Base-by-base conservation (phyloP, 2,888 invertebrate genomes). In the Platycnemis pennipes region DNA sequence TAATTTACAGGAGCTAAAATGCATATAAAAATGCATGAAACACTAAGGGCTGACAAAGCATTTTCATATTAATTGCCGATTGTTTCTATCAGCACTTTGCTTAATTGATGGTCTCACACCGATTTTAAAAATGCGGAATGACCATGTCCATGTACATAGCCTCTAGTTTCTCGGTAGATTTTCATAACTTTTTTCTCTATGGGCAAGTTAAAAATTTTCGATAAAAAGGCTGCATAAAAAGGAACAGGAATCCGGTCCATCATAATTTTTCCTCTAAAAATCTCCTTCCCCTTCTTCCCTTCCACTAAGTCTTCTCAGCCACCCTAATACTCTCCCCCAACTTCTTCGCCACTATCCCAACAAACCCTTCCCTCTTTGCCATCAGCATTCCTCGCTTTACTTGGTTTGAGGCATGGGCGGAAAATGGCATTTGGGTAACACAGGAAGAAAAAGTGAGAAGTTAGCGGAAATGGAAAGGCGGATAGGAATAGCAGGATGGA, bases 61-160 rank as follows among this genome's bases (percentile, higher is more conserved):
- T 37, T 77, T 37, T 13, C 77, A 77, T 77, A 37, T 77, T 77
- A 77, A 77, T 77, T 37, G 37, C 77, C 77, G 77, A 77, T 77
- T 37, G 37, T 77, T 77, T 77, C 77, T 37, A 77, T 77, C 77
- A 77, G 77, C 77, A 37, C 77, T 77, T 77, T 77, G 37, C 77
- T 77, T 77, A 37, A 77, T 37, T 77, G 37, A 77, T 31, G 77
- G 11, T 77, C 37, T 77, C 77, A 77, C 37, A 26, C 31, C 77
- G 77, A 77, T 37, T 37, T 77, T 77, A 77, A 77, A 37, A 37
- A 77, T 37, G 77, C 77, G 77, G 77, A 77, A 77, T 77, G 37
- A 77, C 77, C 8, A 26, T 13, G 77, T 37, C 37, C 77, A 77
- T 77, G 77, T 37, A 77, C 37, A 77, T 77, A 77, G 77, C 37